Evolutionary conservation across 2,797 vertebrate genomes (phyloP).

Genomic region (Coregonus sp.): DNA sequence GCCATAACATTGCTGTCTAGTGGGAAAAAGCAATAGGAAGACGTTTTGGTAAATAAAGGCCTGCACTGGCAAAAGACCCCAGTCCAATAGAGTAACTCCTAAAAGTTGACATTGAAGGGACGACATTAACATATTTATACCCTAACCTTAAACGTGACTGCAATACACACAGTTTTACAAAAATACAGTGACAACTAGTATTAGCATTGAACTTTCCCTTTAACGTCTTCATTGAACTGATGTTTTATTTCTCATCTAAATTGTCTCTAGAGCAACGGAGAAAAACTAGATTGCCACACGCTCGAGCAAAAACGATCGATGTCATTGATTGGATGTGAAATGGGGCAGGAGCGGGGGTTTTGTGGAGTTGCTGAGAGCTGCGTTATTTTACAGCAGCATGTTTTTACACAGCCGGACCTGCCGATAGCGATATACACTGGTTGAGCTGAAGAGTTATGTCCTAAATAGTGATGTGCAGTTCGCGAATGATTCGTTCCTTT

Average conservation of each 20-base stretch:
- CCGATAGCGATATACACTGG: not conserved
- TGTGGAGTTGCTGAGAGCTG: constrained; percentile 30
- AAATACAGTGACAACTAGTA: too few relatives aligned
- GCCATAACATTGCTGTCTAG: constrained; percentile 10
- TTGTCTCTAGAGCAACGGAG: too few relatives aligned
- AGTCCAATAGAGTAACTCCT: too few relatives aligned
- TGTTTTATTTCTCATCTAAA: too few relatives aligned
- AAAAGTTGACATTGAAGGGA: too few relatives aligned
- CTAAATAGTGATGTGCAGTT: not conserved
- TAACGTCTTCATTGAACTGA: too few relatives aligned
- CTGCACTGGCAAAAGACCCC: not conserved
- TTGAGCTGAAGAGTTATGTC: not conserved
- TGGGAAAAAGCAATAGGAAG: not conserved
- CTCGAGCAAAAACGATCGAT: constrained; percentile 46
- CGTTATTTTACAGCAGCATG: constrained; percentile 38
- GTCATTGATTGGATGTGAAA: constrained; percentile 63
- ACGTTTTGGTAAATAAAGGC: not conserved
- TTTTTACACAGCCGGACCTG: constrained; percentile 21
- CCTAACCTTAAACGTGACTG: too few relatives aligned
- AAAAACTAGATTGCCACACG: too few relatives aligned
- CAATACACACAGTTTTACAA: too few relatives aligned
- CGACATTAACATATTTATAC: too few relatives aligned
- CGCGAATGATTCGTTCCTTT: too few relatives aligned
- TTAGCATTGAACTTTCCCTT: too few relatives aligned
- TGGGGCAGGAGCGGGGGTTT: constrained; percentile 40